Conservation (phyloP, 2,888 invertebrate genomes). For the Aleiodes leptofemur region DNA sequence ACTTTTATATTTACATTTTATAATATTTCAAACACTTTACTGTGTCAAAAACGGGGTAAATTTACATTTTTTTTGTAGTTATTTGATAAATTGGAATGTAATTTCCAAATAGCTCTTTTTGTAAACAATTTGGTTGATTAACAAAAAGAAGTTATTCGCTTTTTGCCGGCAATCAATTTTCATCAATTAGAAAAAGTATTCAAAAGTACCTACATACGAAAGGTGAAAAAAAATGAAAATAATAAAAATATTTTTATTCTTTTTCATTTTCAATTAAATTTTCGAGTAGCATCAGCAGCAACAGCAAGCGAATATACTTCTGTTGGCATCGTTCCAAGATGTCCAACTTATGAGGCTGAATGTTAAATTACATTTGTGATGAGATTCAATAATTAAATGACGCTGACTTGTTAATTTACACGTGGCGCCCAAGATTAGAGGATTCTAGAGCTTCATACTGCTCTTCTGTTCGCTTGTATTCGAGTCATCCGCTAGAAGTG, state of each 20-base stretch:
- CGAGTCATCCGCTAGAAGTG: conserved; percentile 68
- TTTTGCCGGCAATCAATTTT: not conserved
- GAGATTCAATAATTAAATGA: conserved; percentile 50
- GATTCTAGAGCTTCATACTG: conserved; percentile 58
- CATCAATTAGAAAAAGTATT: not conserved
- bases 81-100: not conserved
- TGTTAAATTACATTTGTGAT: conserved; percentile 52
- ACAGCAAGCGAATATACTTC: conserved; percentile 24
- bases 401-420: conserved; percentile 42
- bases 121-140: not conserved
- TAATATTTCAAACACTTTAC: not conserved
- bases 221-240: conserved; percentile 1
- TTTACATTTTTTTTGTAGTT: not conserved
- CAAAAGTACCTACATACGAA: not conserved
- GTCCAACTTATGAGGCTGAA: conserved; percentile 53
- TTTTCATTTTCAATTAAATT: conserved; percentile 18
- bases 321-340: conserved; percentile 69
- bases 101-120: conserved; percentile 4
- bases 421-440: conserved; percentile 52
- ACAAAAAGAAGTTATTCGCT: not conserved
- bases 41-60: not conserved
- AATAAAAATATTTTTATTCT: not conserved
- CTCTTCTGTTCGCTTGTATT: conserved; percentile 60
- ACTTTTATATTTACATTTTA: conserved; percentile 19
- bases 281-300: conserved; percentile 32